A percentile compares a stretch with the other conserved stretches of the same genome.
These are phyloP conservation scores for Sigmodon hispidus DNA, from an alignment of 2,113 vertebrate genomes.

Conservation along the genomic window DNA sequence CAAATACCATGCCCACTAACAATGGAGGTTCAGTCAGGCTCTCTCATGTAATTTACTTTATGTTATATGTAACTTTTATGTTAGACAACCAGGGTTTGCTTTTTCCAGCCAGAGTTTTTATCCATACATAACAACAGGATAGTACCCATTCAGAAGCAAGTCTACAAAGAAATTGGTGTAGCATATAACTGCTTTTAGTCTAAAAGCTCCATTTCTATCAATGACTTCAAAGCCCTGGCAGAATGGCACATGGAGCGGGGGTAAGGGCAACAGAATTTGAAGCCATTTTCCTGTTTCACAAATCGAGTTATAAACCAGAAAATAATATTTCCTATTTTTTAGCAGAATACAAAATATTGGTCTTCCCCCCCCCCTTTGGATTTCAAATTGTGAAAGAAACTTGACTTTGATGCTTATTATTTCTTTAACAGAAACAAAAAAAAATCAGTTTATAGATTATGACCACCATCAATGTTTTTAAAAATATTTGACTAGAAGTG, in stretches of 20 bases:
- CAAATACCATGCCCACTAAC: conserved; percentile 84
- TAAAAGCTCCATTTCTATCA: conserved; percentile 76
- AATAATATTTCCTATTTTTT: conserved; percentile 43
- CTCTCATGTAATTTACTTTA: conserved; percentile 81
- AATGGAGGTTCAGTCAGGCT: conserved; percentile 78
- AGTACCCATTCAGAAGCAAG: conserved; percentile 76
- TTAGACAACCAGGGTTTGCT: conserved; percentile 84
- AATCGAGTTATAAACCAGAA: conserved; percentile 68
- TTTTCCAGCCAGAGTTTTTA: conserved; percentile 80
- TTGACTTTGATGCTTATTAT: conserved; percentile 65
- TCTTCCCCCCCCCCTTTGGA: not conserved
- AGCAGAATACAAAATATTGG: conserved; percentile 16
- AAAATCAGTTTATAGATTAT: conserved; percentile 8
- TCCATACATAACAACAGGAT: conserved; percentile 76
- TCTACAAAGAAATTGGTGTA: conserved; percentile 78
- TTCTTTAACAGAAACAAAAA: conserved; percentile 53
- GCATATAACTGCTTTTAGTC: conserved; percentile 70
- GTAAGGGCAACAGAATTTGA: conserved; percentile 65
- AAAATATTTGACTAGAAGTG: conserved; percentile 19
- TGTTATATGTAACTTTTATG: conserved; percentile 82
- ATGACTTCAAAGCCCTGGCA: conserved; percentile 94
- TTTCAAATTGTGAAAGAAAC: conserved; percentile 39
- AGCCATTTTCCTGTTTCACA: conserved; percentile 83
- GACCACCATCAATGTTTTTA: conserved; percentile 68
- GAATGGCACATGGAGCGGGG: conserved; percentile 85